Evolutionary conservation across 2,797 vertebrate genomes (phyloP), one percentile per base, ranked within the genome.

Genomic region (Sandelia bainsii): DNA sequence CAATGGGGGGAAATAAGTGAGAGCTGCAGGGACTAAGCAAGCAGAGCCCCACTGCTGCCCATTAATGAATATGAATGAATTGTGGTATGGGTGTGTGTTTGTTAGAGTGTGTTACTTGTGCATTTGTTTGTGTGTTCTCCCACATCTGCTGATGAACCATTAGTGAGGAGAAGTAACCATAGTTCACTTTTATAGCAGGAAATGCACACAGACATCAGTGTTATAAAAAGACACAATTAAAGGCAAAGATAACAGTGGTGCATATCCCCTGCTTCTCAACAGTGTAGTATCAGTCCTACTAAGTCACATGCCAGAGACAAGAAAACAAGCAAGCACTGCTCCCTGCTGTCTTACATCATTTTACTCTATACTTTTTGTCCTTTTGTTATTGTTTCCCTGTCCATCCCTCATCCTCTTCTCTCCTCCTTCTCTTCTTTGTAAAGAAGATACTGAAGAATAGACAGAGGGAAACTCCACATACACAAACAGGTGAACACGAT

Each of bases 1-100:
- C 50, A 50, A 60, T 60, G 63, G 48, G 42, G 57, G 67, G 65
- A 59, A 79, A 79, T 70, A 77, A 87, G 73, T 67, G 63, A 69
- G 75, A 57, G 45, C 73, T 75, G 61, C 46, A 72, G 83, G 79
- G 80, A 89, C 81, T 79, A 74, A 72, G 70, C 64, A 76, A 82
- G 37, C 66, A 73, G 59, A 62, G 60, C 59, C 76, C 69, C 66
- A 50, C 49, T 63, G 63, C 61, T 71, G 65, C 54, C 72, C 72
- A 48, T 62, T 83, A 88, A 90, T 89, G 82, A 87, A 90, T 90
- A 88, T 89, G 71, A 90, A 91, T 84, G 83, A 75, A 80, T 72
- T 44, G 62, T 84, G 48, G 49, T 68, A 53, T 39, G 12, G 23
- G 32, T 65, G 73, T 67, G 75, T 51, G 48, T 58, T 77, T 72